These are phyloP conservation scores for Bombus confusus DNA, from an alignment of 1,140 invertebrate species.

Conservation along the genomic window DNA sequence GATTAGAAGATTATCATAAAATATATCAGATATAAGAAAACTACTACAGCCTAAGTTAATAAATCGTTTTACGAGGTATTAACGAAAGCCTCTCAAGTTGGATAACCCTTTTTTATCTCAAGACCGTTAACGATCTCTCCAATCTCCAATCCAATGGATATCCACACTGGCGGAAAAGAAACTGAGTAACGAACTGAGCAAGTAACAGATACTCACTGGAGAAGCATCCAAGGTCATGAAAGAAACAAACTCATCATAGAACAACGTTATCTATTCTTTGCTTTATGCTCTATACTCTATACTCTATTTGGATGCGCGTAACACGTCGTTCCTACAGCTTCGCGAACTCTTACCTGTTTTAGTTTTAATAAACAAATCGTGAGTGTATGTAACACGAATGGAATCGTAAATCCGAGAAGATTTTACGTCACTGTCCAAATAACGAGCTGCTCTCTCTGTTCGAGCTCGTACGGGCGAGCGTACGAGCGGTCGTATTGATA, in stretches of 20 bases:
- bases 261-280: neutral
- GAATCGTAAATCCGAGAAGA: neutral
- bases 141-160: no score
- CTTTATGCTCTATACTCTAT: no score
- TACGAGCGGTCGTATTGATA: no score
- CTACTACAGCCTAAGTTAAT: no score
- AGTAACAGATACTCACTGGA: neutral
- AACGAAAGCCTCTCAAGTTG: neutral
- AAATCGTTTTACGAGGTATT: neutral
- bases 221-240: neutral
- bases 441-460: neutral
- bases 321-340: neutral
- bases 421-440: slow-evolving; percentile 17
- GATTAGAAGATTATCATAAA: no score
- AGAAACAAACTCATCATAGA: slow-evolving; percentile 21
- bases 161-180: neutral
- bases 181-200: neutral
- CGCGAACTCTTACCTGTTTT: no score
- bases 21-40: no score
- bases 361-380: no score
- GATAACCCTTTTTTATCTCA: neutral
- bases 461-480: neutral
- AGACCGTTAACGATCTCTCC: neutral
- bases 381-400: neutral
- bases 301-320: neutral